phyloP scores from a whole-genome alignment of 2,113 vertebrate genomes.

The Cyphomyrus plagiostoma region DNA sequence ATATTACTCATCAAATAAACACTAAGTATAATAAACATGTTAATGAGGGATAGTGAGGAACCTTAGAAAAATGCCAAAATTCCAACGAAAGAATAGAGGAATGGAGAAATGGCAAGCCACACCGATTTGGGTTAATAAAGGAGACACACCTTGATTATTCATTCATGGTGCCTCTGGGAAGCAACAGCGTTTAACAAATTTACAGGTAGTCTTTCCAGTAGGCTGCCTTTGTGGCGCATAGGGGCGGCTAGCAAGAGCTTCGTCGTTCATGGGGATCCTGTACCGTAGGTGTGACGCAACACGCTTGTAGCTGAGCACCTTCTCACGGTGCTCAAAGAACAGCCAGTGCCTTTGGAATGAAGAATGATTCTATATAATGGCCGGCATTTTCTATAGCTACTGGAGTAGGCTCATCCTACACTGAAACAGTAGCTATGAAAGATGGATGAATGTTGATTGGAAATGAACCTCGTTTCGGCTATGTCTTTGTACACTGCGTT shows the following conservation, averaged over 20 bases:
- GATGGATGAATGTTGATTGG: not conserved
- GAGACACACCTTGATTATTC: not conserved
- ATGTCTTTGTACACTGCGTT: not conserved
- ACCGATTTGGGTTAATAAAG: not conserved
- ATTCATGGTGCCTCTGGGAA: not conserved
- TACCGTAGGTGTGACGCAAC: not conserved
- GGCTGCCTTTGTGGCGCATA: not conserved
- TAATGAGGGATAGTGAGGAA: not conserved
- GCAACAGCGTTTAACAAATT: not conserved
- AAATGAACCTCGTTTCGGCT: not conserved
- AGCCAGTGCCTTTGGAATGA: not conserved
- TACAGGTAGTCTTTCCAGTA: not conserved
- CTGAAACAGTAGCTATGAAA: not conserved
- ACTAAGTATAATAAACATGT: not conserved
- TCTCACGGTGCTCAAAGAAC: not conserved
- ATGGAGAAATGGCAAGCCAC: not conserved
- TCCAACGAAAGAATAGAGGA: not conserved
- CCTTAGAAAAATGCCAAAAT: not conserved
- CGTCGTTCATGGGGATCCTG: not conserved
- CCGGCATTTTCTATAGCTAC: not conserved
- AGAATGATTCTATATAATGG: not conserved
- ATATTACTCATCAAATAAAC: constrained; percentile 4
- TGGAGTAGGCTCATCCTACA: not conserved
- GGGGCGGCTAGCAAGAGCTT: not conserved
- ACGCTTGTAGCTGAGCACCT: not conserved